Conservation (phyloP, 1,140 invertebrate genomes). For the Colletes latitarsis region DNA sequence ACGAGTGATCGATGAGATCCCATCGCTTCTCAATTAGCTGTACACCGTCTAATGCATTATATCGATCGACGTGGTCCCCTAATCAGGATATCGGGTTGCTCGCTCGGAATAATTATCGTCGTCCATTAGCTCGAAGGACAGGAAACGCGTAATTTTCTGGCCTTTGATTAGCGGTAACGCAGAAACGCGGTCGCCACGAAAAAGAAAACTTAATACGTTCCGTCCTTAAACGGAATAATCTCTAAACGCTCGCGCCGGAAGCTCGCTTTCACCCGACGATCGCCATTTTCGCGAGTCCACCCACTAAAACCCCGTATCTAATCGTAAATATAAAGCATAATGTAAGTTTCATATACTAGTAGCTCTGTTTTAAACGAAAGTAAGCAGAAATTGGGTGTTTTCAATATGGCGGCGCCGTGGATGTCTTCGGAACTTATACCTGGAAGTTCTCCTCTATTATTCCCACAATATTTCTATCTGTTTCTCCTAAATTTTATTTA, state of each 20-base stretch:
- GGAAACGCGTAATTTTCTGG: slow-evolving; percentile 16
- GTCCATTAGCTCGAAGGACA: slow-evolving; percentile 30
- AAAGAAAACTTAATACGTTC: not conserved
- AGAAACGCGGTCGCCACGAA: not conserved
- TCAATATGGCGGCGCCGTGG: no score
- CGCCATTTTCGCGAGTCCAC: no score
- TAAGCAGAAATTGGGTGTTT: no score
- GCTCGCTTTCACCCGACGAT: not conserved
- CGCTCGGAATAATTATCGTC: slow-evolving; percentile 26
- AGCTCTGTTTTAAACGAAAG: no score
- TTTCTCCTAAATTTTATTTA: no score
- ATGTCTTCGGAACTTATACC: no score
- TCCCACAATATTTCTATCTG: no score
- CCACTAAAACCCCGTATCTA: no score
- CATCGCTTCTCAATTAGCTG: slow-evolving; percentile 34
- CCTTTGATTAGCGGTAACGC: not conserved
- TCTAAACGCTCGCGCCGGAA: not conserved
- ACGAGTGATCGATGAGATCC: slow-evolving; percentile 38
- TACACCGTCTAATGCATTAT: slow-evolving; percentile 15
- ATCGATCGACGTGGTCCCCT: not conserved
- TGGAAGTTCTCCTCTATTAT: no score
- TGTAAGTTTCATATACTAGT: no score
- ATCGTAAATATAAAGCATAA: no score
- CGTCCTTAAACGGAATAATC: not conserved
- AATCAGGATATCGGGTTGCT: slow-evolving; percentile 41